Base-by-base conservation (phyloP, 2,113 vertebrate genomes). In the Syngnathus scovelli region DNA sequence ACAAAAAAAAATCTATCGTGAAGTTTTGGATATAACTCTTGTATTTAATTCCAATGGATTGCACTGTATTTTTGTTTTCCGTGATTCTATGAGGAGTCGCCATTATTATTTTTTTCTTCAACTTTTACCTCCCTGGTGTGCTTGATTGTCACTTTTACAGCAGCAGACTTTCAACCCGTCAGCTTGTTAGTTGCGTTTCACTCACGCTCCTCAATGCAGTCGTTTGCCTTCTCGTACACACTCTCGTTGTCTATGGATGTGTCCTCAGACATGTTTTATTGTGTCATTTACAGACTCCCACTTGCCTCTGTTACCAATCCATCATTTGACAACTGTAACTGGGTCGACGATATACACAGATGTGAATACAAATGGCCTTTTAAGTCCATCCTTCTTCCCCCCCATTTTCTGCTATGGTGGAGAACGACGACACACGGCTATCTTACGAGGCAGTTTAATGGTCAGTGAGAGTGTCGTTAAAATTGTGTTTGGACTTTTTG, bases 291-390 rank as follows among this genome's bases (percentile, higher is more conserved):
- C 44, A 38, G 69, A 72, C 66, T 78, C 63, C 64, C 64, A 71
- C 76, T 79, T 39, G 64, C 64, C 51, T 65, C 65, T 59, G 60
- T 68, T 58, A 58, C 67, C 64, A 41, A 70, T 78, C 65, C 80
- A 75, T 83, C 75, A 77, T 75, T 79, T 76, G 68, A 66, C 77
- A n/a, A 66, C 71, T 75, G 68, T 70, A 82, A 82, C 67, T 66
- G 58, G 27, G 41, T 65, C 49, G 72, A 71, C 74, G 68, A 10
- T 38, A 18, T 12, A 27, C 15, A 43, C 71, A 62, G 11, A 72
- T 74, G 73, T 79, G 85, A 83, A 87, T 89, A 85, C 79, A 80
- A 87, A 87, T 84, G 49, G 54, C 66, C 39, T 75, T 68, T 82
- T 71, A 80, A 71, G 61, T 44, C 64, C 1, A 59, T 72, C 23